phyloP scores from a whole-genome alignment of 2,888 invertebrate species.

The Apodemia zela region DNA sequence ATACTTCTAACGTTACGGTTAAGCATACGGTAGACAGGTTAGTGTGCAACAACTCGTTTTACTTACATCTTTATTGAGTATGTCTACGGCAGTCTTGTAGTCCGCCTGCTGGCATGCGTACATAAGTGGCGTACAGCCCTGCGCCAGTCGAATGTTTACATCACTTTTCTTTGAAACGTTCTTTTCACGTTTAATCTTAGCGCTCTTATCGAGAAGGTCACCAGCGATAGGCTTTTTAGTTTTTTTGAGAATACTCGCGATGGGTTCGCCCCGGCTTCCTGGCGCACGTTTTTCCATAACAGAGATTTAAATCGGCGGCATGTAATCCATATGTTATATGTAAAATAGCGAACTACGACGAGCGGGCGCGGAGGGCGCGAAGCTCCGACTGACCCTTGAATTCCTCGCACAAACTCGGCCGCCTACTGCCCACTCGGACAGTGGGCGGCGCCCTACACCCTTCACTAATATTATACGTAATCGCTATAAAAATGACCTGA shows the following conservation, averaged over 20 bases:
- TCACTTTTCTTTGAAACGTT: constrained; percentile 56
- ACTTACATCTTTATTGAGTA: constrained; percentile 89
- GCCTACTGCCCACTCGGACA: constrained; percentile 60
- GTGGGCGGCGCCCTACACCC: constrained; percentile 55
- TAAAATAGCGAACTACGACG: constrained; percentile 48
- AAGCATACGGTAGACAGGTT: background rate
- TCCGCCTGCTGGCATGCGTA: constrained; percentile 95
- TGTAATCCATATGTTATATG: constrained; percentile 29
- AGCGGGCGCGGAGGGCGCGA: constrained; percentile 73
- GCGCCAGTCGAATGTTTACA: constrained; percentile 70
- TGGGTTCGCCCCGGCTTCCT: constrained; percentile 67
- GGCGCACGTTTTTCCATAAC: constrained; percentile 71
- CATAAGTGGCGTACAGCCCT: constrained; percentile 92
- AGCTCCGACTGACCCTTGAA: constrained; percentile 61
- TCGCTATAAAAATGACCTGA: constrained; percentile 6
- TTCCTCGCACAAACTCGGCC: constrained; percentile 34
- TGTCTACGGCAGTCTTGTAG: constrained; percentile 86
- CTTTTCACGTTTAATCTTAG: constrained; percentile 69
- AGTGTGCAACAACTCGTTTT: constrained; percentile 48
- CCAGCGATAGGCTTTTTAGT: constrained; percentile 59
- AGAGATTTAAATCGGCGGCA: constrained; percentile 42
- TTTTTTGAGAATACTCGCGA: constrained; percentile 73
- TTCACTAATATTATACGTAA: constrained; percentile 55
- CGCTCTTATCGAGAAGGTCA: constrained; percentile 67
- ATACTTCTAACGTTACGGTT: background rate